Evolutionary conservation across 2,888 invertebrate genomes (phyloP), one percentile per base, ranked within the genome.

Genomic region (Aleiodes leptofemur): DNA sequence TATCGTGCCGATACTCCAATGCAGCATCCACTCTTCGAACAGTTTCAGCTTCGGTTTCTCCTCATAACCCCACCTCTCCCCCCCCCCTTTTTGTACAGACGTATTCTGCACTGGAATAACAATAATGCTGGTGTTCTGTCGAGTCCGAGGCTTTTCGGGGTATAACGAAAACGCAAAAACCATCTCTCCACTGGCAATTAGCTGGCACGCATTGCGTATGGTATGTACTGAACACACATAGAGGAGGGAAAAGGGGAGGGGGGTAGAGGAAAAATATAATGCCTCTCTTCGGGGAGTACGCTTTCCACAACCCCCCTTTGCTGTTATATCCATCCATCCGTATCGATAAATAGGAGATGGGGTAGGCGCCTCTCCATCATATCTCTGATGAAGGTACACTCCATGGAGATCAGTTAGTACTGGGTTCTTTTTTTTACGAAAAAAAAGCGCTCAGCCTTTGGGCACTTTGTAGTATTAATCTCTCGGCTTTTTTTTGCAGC

Each of bases 1-100:
- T 88, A 88, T 88, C 88, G 86, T 87, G 83, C 86, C 86, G 86
- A 86, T 86, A 86, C 85, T 83, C 81, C 81, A 78, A 74, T 71
- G 79, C 76, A 77, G 70, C 71, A 76, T 61, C 43, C 13, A 69
- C 43, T 55, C 59, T n/a, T 43, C 56, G 11, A 48, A 69, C 59
- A 57, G 73, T 23, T 29, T 61, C 43, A 48, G 73, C 14, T 43
- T n/a, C 38, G 34, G 34, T 55, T 43, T 70, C 16, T 53, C 34
- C 48, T 29, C 66, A 14, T 14, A 59, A 13, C 16, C 43, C 7
- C 6, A 31, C 43, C 31, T 34, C 48, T 4, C 23, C 70, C 69
- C 66, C 59, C 57, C 50, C 74, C 74, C 71, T 72, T 64, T 73
- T 7, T 38, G 8, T 8, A 43, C 43, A 43, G 51, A 72, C 64